A percentile compares a stretch with the other conserved stretches of the same genome.
Conservation (phyloP, 2,113 vertebrate genomes). For the Morone saxatilis region DNA sequence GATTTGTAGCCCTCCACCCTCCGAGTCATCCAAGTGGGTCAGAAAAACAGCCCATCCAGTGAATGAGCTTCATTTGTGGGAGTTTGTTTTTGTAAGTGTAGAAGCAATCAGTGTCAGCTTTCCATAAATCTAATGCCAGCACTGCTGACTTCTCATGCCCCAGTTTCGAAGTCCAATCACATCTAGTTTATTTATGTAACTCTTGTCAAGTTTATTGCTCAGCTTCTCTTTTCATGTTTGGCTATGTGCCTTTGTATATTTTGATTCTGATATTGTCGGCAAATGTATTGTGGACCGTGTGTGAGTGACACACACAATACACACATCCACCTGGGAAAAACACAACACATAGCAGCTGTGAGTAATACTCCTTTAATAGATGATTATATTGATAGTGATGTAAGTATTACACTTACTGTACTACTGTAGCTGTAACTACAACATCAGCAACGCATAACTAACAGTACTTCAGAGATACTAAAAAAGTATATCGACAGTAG, state of each 20-base stretch:
- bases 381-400: background rate
- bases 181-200: slow-evolving; percentile 11
- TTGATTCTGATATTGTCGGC: background rate
- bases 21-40: slow-evolving; percentile 66
- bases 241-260: background rate
- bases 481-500: too few relatives aligned
- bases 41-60: slow-evolving; percentile 52
- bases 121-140: slow-evolving; percentile 54
- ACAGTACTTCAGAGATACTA: background rate
- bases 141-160: slow-evolving; percentile 47
- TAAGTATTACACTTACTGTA: too few relatives aligned
- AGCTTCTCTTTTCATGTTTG: slow-evolving; percentile 13
- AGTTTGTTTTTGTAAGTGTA: slow-evolving; percentile 55
- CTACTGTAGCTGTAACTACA: too few relatives aligned
- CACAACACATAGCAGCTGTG: background rate
- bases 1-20: slow-evolving; percentile 28
- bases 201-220: slow-evolving; percentile 6
- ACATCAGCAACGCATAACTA: background rate
- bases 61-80: slow-evolving; percentile 46
- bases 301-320: background rate
- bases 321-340: background rate
- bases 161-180: slow-evolving; percentile 39
- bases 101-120: slow-evolving; percentile 49
- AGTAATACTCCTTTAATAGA: background rate
- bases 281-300: background rate